Conservation (phyloP, 2,797 vertebrate genomes). For the Trichosurus vulpecula region DNA sequence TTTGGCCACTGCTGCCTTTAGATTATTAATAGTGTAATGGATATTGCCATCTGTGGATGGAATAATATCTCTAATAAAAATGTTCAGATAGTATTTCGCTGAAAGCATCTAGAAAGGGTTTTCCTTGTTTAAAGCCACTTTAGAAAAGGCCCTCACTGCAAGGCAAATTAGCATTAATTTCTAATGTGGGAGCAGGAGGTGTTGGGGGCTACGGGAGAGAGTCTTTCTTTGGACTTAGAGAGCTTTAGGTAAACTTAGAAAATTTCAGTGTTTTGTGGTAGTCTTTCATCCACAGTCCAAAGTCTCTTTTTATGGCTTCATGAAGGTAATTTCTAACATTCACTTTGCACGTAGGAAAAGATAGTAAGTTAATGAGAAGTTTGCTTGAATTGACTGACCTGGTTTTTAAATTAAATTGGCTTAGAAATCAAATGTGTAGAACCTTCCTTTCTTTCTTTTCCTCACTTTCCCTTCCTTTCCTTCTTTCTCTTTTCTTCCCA, state of each 20-base stretch:
- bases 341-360: slow-evolving; percentile 4
- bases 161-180: slow-evolving; percentile 89
- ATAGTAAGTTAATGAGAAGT: slow-evolving; percentile 64
- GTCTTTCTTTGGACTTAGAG: slow-evolving; percentile 85
- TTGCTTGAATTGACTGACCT: slow-evolving; percentile 79
- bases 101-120: slow-evolving; percentile 88
- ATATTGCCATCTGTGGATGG: slow-evolving; percentile 76
- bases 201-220: slow-evolving; percentile 62
- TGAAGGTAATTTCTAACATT: slow-evolving; percentile 73
- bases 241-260: slow-evolving; percentile 82
- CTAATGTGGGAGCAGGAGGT: slow-evolving; percentile 70
- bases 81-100: slow-evolving; percentile 83
- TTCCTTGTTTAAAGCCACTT: slow-evolving; percentile 81
- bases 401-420: slow-evolving; percentile 66
- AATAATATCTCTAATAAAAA: slow-evolving; percentile 74
- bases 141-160: slow-evolving; percentile 87
- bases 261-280: slow-evolving; percentile 84
- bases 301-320: slow-evolving; percentile 80
- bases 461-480: background rate
- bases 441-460: slow-evolving; percentile 15
- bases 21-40: slow-evolving; percentile 55
- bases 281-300: slow-evolving; percentile 49
- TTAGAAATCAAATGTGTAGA: background rate
- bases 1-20: slow-evolving; percentile 43
- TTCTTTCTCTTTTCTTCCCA: background rate